These are phyloP conservation scores for Rhagologus leucostigma DNA, from an alignment of 2,113 vertebrate genomes.

Conservation along the genomic window DNA sequence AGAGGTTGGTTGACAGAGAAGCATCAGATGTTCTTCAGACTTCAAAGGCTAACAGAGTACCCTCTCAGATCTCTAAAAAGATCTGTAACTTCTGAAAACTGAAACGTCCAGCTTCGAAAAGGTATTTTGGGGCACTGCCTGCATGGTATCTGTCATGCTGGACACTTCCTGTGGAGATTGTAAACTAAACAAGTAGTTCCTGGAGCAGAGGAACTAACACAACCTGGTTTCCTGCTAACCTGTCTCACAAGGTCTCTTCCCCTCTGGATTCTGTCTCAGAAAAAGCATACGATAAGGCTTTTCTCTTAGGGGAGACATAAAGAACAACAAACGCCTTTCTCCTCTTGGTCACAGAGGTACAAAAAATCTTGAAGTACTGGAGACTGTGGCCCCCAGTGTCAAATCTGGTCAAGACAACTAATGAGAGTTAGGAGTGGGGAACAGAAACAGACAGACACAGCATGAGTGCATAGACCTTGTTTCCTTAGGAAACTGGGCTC, in stretches of 20 bases:
- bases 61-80: not conserved
- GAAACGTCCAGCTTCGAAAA: not conserved
- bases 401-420: not conserved
- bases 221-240: conserved; percentile 51
- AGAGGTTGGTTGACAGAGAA: not conserved
- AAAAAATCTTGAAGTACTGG: not conserved
- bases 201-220: not conserved
- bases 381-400: not conserved
- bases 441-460: conserved; percentile 40
- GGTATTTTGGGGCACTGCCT: not conserved
- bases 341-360: not conserved
- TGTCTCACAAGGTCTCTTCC: not conserved
- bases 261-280: not conserved
- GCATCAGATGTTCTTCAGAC: not conserved
- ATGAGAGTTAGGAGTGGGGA: not conserved
- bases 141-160: not conserved
- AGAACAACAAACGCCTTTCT: not conserved
- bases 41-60: not conserved
- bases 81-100: not conserved
- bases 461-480: conserved; percentile 6
- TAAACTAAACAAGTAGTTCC: conserved; percentile 25
- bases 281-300: not conserved
- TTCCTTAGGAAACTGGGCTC: conserved; percentile 60
- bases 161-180: not conserved
- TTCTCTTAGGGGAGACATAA: not conserved